Percentiles rank a stretch among this genome's conserved stretches.
Evolutionary conservation across 2,113 vertebrate genomes (phyloP).

Genomic region (Apteryx owenii): DNA sequence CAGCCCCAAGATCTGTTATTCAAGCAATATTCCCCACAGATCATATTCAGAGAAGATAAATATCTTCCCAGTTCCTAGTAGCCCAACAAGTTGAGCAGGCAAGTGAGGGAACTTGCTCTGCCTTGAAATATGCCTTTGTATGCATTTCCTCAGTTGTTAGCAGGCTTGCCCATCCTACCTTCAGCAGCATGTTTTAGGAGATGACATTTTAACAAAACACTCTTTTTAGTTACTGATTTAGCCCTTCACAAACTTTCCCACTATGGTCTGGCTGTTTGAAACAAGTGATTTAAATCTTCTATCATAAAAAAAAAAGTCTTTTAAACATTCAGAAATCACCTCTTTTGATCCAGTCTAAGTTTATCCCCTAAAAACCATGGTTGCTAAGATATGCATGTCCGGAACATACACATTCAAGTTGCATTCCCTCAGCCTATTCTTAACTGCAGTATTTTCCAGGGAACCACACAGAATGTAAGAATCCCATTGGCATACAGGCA

Average conservation of each 20-base stretch:
- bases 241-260: neutral
- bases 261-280: neutral
- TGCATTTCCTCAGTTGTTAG: neutral
- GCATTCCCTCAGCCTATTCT: neutral
- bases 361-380: neutral
- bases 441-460: neutral
- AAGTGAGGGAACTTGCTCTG: neutral
- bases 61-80: neutral
- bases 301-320: neutral
- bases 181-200: neutral
- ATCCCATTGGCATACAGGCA: neutral
- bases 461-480: constrained; percentile 1
- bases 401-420: neutral
- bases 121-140: neutral
- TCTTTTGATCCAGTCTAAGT: neutral
- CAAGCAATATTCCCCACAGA: neutral
- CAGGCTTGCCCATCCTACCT: neutral
- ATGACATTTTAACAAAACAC: neutral
- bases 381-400: neutral
- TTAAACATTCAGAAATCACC: neutral
- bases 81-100: neutral
- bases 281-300: neutral
- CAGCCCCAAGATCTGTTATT: neutral
- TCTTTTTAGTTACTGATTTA: neutral
- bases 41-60: neutral